Evolutionary conservation across 92 coral and sea anemone species (phyloP), one percentile per base, ranked within the genome.

Genomic region (Parazoanthus atlanticus): DNA sequence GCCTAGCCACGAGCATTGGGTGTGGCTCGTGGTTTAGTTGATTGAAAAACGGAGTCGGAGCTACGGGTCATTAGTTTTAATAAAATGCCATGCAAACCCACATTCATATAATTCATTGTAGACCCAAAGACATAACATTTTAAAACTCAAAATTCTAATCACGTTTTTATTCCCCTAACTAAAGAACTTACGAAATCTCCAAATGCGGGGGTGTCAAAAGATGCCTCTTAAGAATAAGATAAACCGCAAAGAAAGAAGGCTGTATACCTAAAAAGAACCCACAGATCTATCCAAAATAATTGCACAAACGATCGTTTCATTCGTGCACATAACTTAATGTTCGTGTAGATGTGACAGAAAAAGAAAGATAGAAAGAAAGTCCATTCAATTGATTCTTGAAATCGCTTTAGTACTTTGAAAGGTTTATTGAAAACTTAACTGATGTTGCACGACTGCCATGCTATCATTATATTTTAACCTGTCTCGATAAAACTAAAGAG

Each of bases 41-140:
- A 83, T 83, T 83, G 70, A 83, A 67, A 83, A 40, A 17, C 30
- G 64, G 54, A 46, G 66, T 84, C 16, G 78, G 87, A 69, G 78
- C 64, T 71, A 84, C 43, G 87, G 87, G 66, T 84, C 87, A 70
- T 70, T 70, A 77, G n/a, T 84, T 84, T 84, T 52, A 15, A 84
- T 65, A 71, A 84, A 69, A 41, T 29, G 7, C 38, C 12, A 40
- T 29, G 52, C 66, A 41, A 70, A 70, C 76, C 56, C 87, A 71
- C 40, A 28, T 29, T 43, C 41, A n/a, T 29, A 28, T 30, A 41
- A n/a, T 80, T 56, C 28, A 52, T 80, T 56, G 33, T 54, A 32
- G 82, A 26, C 58, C 25, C 38, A 78, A 52, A 84, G 87, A 84
- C 87, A 33, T 69, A 84, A 70, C 25, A 30, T 43, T 84, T 43